Evolutionary conservation across 2,888 invertebrate genomes (phyloP).

Genomic region (Chamaedrilus cognettii): DNA sequence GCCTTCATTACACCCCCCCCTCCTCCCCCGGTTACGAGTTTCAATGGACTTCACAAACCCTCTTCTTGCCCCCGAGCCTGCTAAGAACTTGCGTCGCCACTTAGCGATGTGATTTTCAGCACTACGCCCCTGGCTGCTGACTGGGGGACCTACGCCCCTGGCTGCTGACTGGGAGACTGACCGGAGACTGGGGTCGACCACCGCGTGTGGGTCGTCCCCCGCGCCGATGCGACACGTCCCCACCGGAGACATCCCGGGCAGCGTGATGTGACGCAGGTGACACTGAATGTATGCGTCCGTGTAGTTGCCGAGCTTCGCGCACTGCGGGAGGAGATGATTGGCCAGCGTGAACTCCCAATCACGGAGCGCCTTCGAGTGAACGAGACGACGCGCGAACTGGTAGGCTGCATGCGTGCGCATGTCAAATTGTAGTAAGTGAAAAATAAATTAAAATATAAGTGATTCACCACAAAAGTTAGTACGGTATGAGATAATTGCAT

Average conservation of each 20-base stretch:
- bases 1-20: too few relatives aligned
- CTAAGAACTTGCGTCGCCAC: too few relatives aligned
- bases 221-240: constrained; percentile 75
- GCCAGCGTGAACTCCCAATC: constrained; percentile 34
- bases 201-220: constrained; percentile 60
- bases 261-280: constrained; percentile 48
- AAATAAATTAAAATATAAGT: neutral
- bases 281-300: constrained; percentile 43
- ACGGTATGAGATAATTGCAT: too few relatives aligned
- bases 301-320: constrained; percentile 40
- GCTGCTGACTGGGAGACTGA: too few relatives aligned
- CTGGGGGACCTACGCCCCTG: too few relatives aligned
- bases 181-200: constrained; percentile 68
- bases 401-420: constrained; percentile 33
- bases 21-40: too few relatives aligned
- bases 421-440: neutral
- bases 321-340: constrained; percentile 37
- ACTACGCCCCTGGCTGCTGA: too few relatives aligned
- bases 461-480: too few relatives aligned
- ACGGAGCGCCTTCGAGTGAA: constrained; percentile 38
- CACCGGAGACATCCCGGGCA: constrained; percentile 73
- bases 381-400: constrained; percentile 34
- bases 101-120: too few relatives aligned
- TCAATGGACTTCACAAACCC: too few relatives aligned
- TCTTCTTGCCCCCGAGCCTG: too few relatives aligned